Conservation (phyloP, 1,140 invertebrate genomes). For the Pogonognathellus flavescens region DNA sequence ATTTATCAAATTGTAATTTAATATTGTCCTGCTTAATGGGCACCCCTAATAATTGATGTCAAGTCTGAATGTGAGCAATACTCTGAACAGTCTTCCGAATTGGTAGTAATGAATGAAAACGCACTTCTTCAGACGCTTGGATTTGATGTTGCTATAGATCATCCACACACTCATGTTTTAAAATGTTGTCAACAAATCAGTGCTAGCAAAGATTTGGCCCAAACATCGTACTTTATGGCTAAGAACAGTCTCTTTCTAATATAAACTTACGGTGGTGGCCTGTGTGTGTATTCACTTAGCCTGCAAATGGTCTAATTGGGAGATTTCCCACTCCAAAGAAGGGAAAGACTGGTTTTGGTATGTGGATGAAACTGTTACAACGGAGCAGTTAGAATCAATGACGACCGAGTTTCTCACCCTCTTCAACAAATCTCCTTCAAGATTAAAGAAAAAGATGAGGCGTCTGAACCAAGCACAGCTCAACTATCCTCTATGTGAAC, state of each 20-base stretch:
- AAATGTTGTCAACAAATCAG: constrained; percentile 93
- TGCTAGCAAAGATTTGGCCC: constrained; percentile 95
- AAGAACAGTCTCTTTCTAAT: constrained; percentile 98
- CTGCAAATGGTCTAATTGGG: constrained; percentile 96
- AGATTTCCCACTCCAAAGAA: constrained; percentile 92
- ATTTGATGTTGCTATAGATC: constrained; percentile 96
- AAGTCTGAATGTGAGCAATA: constrained; percentile 72
- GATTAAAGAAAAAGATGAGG: constrained; percentile 89
- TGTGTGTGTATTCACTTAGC: constrained; percentile 97
- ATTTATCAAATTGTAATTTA: no score
- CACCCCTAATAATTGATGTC: no score
- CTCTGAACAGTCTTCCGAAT: constrained; percentile 84
- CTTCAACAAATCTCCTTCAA: constrained; percentile 91
- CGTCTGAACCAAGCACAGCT: no score
- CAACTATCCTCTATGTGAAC: no score
- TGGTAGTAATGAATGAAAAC: constrained; percentile 94
- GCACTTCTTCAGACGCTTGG: constrained; percentile 91
- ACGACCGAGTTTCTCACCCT: constrained; percentile 89
- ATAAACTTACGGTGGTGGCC: constrained; percentile 93
- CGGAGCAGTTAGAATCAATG: constrained; percentile 84
- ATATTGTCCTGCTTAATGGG: no score
- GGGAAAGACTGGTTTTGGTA: constrained; percentile 95
- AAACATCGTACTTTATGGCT: constrained; percentile 98
- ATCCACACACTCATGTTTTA: constrained; percentile 97
- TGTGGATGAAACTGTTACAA: constrained; percentile 88